Base-by-base conservation (phyloP, 2,113 vertebrate genomes). In the Pollimyrus isidori region DNA sequence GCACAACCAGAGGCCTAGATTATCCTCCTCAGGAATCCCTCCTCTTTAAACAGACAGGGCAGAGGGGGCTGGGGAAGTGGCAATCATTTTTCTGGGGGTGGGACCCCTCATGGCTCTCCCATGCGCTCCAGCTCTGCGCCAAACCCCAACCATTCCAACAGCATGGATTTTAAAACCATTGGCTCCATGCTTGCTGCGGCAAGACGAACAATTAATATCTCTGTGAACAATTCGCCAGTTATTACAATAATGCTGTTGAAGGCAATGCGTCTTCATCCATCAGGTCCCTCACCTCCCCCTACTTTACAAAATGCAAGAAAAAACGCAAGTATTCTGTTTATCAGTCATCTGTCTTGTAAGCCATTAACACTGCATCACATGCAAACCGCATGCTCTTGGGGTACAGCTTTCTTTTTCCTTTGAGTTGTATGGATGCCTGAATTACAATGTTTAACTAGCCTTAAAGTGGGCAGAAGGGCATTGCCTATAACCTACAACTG, bases 21-120 rank as follows among this genome's bases (percentile, higher is more conserved):
- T 96, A 96, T 96, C 97, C 97, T 96, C 96, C 95, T 96, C 93
- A 94, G 95, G 73, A 89, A 96, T 96, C 96, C 96, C 95, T 95
- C 96, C 94, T 95, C 96, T 97, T 97, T 96, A 97, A 98, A 98
- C 97, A 97, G 97, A 97, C 96, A 93, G 95, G 93, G 95, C 93
- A 95, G 96, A 96, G 94, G 95, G 94, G 93, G 95, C 95, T 94
- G 94, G 92, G 93, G 95, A 94, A 94, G 94, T 95, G 96, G 94
- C 95, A 92, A 95, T 95, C 96, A 97, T 98, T 96, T 95, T 96
- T 97, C 97, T 15, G 15, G 73, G 35, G 35, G 35, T 80, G 15
- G 35, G 13, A 76, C 35, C 35, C 69, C 0, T 7, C 35, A 1
- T 19, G 73, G 17, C 35, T 9, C 69, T 17, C 62, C 42, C 42